phyloP scores from a whole-genome alignment of 1,140 invertebrate species.

The Brachionus koreanus region DNA sequence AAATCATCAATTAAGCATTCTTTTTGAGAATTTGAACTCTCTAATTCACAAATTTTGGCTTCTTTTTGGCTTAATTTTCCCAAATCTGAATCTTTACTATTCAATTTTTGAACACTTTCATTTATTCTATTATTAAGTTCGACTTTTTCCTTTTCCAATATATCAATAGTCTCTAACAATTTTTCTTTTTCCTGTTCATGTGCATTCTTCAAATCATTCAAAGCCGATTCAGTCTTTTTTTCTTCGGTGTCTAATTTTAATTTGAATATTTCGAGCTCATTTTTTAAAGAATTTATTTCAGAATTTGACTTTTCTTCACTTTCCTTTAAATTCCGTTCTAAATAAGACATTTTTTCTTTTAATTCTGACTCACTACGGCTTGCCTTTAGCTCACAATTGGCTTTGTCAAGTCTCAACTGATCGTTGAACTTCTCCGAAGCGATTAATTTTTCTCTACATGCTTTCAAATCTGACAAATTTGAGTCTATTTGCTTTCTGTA shows the following conservation, averaged over 20 bases:
- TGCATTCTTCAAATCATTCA: neutral
- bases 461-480: constrained; percentile 31
- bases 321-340: constrained; percentile 13
- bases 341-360: neutral
- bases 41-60: neutral
- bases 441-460: neutral
- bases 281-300: neutral
- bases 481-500: constrained; percentile 22
- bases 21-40: neutral
- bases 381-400: constrained; percentile 13
- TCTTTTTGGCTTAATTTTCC: neutral
- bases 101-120: neutral
- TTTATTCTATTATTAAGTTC: neutral
- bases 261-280: constrained; percentile 8
- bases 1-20: neutral
- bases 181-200: neutral
- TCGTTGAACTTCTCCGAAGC: neutral
- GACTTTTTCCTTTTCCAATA: constrained; percentile 11
- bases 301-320: neutral
- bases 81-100: neutral
- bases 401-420: neutral
- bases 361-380: neutral
- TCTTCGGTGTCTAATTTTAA: constrained; percentile 1
- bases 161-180: neutral
- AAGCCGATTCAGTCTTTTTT: constrained; percentile 13